Conservation (phyloP, 2,113 vertebrate species). For the Podarcis raffonei region DNA sequence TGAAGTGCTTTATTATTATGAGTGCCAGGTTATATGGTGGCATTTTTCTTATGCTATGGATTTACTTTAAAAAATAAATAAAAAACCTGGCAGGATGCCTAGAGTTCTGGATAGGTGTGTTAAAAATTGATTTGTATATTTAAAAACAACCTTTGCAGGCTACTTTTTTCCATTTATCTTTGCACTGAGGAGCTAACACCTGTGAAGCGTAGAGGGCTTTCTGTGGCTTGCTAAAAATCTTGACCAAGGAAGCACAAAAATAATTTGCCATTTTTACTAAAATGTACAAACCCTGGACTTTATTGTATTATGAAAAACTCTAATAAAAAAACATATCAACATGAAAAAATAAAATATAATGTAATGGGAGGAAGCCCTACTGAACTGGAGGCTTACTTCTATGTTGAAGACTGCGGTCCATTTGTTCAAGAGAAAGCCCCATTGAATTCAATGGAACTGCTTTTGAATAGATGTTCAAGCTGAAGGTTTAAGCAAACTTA, state of each 20-base stretch:
- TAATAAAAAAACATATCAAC: too few relatives aligned
- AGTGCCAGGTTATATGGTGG: not conserved
- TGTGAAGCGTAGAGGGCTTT: not conserved
- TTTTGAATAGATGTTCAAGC: too few relatives aligned
- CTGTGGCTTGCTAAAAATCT: not conserved
- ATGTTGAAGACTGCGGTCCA: too few relatives aligned
- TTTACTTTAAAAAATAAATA: not conserved
- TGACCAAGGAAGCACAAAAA: not conserved
- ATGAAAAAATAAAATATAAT: too few relatives aligned
- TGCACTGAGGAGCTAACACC: not conserved
- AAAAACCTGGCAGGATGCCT: constrained; percentile 5
- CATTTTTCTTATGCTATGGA: not conserved
- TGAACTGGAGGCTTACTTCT: too few relatives aligned
- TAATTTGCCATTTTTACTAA: not conserved
- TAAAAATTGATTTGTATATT: constrained; percentile 31
- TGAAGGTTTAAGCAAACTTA: too few relatives aligned
- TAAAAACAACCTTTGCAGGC: constrained; percentile 25
- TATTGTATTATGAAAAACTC: too few relatives aligned
- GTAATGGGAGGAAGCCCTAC: too few relatives aligned
- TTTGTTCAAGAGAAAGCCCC: too few relatives aligned
- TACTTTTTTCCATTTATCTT: not conserved
- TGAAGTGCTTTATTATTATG: constrained; percentile 12
- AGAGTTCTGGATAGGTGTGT: not conserved
- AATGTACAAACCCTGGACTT: not conserved
- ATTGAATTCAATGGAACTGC: not conserved